These are phyloP conservation scores for Isichthys henryi DNA, from an alignment of 2,113 vertebrate genomes.

Conservation along the genomic window DNA sequence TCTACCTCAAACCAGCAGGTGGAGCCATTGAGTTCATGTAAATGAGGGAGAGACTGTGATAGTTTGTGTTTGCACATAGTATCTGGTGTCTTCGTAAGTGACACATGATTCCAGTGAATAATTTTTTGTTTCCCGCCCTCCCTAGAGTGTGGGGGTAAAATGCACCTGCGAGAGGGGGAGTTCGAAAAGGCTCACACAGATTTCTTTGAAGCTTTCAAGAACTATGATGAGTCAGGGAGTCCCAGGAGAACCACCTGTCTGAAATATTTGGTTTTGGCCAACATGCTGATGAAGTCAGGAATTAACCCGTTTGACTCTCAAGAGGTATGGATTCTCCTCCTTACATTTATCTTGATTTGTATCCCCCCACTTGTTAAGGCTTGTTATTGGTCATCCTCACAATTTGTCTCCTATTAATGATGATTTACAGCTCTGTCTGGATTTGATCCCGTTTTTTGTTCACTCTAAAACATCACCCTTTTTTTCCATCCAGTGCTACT, in stretches of 20 bases:
- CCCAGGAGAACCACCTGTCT: constrained; percentile 96
- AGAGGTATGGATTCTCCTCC: constrained; percentile 66
- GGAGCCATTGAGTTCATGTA: background rate
- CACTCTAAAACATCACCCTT: background rate
- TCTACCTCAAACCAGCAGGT: constrained; percentile 2
- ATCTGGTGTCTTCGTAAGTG: background rate
- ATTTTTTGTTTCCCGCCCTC: constrained; percentile 31
- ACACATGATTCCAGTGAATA: background rate
- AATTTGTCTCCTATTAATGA: background rate
- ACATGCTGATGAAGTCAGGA: constrained; percentile 99
- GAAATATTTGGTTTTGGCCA: constrained; percentile 97
- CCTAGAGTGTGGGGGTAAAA: constrained; percentile 96
- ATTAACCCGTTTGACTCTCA: constrained; percentile 99
- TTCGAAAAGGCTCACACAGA: constrained; percentile 99
- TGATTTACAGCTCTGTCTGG: background rate
- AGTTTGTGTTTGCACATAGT: background rate
- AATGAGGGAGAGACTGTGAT: background rate
- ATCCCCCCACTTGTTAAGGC: background rate
- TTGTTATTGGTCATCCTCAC: background rate
- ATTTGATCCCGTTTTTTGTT: background rate
- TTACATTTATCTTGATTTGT: background rate
- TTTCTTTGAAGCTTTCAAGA: constrained; percentile 99
- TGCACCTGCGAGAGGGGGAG: constrained; percentile 98
- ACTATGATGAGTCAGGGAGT: constrained; percentile 98
- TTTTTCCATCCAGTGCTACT: background rate